These are phyloP conservation scores for Papilio demoleus DNA, from an alignment of 2,888 invertebrate species.

Conservation along the genomic window DNA sequence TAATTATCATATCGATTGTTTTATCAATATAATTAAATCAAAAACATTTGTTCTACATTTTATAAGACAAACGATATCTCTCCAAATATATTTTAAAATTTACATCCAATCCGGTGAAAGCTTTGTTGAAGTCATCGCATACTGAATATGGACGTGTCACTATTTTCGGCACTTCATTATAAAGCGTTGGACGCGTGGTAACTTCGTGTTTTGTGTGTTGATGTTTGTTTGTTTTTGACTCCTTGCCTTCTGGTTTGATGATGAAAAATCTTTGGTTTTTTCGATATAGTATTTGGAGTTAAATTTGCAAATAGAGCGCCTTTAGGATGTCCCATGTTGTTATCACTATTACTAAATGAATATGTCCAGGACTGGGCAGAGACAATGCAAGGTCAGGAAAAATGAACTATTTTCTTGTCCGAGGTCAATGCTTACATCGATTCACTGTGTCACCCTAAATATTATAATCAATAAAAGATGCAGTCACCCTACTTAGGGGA, in stretches of 20 bases:
- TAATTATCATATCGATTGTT: too few species aligned
- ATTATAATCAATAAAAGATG: background rate
- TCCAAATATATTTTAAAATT: constrained; percentile 6
- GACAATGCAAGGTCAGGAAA: too few species aligned
- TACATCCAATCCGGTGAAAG: constrained; percentile 27
- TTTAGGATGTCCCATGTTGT: too few species aligned
- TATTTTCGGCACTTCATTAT: constrained; percentile 37
- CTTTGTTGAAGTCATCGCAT: constrained; percentile 27
- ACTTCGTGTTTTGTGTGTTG: constrained; percentile 3
- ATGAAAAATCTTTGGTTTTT: too few species aligned
- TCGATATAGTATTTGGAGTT: too few species aligned
- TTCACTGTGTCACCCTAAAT: too few species aligned
- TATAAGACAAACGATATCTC: background rate
- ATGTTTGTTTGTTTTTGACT: constrained; percentile 9
- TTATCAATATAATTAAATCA: background rate
- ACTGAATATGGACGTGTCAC: constrained; percentile 21
- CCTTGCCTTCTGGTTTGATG: background rate
- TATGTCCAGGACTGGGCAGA: too few species aligned
- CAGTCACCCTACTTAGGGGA: background rate
- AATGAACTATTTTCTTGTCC: too few species aligned
- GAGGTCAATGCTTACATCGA: too few species aligned
- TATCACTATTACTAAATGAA: too few species aligned
- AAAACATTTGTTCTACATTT: background rate
- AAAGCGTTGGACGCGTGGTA: constrained; percentile 3
- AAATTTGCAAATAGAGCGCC: too few species aligned